A percentile compares a stretch with the other conserved stretches of the same genome.
phyloP scores from a whole-genome alignment of 1,140 invertebrate genomes.

The Musca vetustissima region DNA sequence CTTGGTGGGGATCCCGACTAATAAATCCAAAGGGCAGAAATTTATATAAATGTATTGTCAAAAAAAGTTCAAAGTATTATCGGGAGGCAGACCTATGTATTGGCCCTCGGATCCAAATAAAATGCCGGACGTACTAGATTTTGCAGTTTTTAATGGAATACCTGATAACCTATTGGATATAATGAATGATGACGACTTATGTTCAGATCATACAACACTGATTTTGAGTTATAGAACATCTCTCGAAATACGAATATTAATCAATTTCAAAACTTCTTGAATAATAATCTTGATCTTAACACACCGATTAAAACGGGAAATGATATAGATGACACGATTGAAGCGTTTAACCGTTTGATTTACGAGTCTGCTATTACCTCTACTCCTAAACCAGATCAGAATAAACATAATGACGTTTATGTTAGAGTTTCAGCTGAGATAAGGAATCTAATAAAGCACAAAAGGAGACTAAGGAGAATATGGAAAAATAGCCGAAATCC shows the following conservation, averaged over 20 bases:
- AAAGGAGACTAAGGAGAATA: background rate
- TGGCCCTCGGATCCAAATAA: conserved; percentile 15
- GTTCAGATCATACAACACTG: too few species aligned
- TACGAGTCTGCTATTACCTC: too few species aligned
- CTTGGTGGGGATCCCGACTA: background rate
- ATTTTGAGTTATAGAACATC: background rate
- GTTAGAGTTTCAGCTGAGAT: too few species aligned
- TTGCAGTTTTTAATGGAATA: conserved; percentile 10
- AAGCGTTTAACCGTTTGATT: too few species aligned
- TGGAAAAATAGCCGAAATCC: conserved; percentile 10
- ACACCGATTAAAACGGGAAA: too few species aligned
- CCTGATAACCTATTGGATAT: conserved; percentile 3
- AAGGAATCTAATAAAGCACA: background rate
- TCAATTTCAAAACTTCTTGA: too few species aligned
- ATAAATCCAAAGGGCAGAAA: conserved; percentile 15
- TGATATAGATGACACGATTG: too few species aligned
- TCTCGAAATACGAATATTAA: background rate
- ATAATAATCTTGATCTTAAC: too few species aligned
- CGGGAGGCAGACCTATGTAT: too few species aligned
- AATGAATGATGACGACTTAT: too few species aligned
- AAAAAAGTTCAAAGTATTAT: conserved; percentile 5
- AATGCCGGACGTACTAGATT: conserved; percentile 16
- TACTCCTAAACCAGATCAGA: too few species aligned
- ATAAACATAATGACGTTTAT: too few species aligned
- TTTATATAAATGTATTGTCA: conserved; percentile 15